Evolutionary conservation across 2,888 invertebrate species (phyloP).

Genomic region (Ochropleura plecta): DNA sequence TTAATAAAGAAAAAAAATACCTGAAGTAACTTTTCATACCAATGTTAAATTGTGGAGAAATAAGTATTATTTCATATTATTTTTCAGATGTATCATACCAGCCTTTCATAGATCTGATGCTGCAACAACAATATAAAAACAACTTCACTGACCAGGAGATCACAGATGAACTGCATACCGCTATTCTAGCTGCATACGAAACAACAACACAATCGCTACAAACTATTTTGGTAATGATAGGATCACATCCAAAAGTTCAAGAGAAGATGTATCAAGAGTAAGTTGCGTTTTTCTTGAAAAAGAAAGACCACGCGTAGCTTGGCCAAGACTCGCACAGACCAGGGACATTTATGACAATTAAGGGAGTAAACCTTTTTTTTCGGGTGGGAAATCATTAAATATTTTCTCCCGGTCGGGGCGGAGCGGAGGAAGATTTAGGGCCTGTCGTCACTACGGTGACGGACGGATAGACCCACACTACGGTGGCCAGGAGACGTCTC

Average conservation of each 20-base stretch:
- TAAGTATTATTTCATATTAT: neutral
- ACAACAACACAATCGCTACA: slow-evolving; percentile 1
- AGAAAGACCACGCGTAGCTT: neutral
- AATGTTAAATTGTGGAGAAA: neutral
- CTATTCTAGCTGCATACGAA: slow-evolving; percentile 1
- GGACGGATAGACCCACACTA: no score
- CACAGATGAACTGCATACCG: slow-evolving; percentile 20
- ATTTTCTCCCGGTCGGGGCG: no score
- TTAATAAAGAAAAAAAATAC: no score
- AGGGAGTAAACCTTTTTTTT: neutral
- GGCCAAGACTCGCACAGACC: neutral
- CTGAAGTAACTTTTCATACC: no score
- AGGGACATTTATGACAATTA: neutral
- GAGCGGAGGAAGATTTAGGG: no score
- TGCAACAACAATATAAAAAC: slow-evolving; percentile 3
- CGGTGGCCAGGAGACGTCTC: no score
- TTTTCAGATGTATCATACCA: slow-evolving; percentile 18
- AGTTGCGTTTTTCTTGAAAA: neutral
- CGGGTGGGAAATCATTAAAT: no score
- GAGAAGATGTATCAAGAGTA: slow-evolving; percentile 7
- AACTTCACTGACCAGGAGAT: slow-evolving; percentile 16
- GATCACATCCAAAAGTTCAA: slow-evolving; percentile 30
- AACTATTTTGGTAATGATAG: slow-evolving; percentile 11
- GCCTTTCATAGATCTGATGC: slow-evolving; percentile 7
- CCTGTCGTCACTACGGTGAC: no score